A percentile compares a stretch with the other conserved stretches of the same genome.
Conservation (phyloP, 2,113 vertebrate genomes). For the Xiphophorus hellerii region DNA sequence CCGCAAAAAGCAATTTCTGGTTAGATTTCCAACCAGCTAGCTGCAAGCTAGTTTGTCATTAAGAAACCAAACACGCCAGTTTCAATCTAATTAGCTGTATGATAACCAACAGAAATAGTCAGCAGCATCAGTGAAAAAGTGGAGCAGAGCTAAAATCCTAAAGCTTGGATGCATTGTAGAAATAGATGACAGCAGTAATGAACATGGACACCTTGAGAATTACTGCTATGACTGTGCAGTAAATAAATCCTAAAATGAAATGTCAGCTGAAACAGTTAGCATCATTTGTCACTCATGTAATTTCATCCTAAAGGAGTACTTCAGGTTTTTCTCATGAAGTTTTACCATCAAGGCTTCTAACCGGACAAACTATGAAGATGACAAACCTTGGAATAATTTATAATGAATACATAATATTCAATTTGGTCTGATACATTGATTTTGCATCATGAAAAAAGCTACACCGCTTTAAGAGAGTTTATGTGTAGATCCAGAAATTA, state of each 20-base stretch:
- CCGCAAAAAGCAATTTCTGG: conserved; percentile 14
- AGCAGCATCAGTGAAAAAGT: conserved; percentile 30
- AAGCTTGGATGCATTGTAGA: conserved; percentile 4
- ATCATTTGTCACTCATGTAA: conserved; percentile 46
- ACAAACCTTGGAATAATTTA: background rate
- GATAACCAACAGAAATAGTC: conserved; percentile 16
- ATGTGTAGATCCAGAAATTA: background rate
- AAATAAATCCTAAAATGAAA: conserved; percentile 52
- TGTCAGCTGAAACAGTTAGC: conserved; percentile 27
- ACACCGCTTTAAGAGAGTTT: background rate
- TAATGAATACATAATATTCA: background rate
- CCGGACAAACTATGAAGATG: background rate
- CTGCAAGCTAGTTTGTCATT: conserved; percentile 1
- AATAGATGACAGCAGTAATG: conserved; percentile 55
- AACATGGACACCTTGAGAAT: conserved; percentile 49
- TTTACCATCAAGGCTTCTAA: background rate
- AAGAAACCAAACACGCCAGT: conserved; percentile 23
- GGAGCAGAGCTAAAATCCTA: conserved; percentile 1
- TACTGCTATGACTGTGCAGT: conserved; percentile 47
- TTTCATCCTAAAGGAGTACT: conserved; percentile 16
- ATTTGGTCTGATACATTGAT: background rate
- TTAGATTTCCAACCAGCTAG: conserved; percentile 13
- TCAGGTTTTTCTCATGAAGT: conserved; percentile 13
- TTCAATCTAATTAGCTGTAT: conserved; percentile 42
- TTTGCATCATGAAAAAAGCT: background rate